Conservation (phyloP, 2,113 vertebrate species). For the Bubo blakistoni region DNA sequence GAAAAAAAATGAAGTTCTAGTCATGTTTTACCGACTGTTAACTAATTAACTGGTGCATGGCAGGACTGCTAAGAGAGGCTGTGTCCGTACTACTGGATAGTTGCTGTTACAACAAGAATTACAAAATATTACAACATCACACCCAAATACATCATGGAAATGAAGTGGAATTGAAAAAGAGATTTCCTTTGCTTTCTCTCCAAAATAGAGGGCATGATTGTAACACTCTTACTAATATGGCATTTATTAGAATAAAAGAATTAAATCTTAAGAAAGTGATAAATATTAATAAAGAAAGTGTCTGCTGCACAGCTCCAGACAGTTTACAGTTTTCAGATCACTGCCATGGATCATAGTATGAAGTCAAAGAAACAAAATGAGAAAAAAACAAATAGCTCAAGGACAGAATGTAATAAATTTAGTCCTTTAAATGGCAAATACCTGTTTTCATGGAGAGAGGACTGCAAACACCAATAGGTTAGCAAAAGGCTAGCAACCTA, state of each 20-base stretch:
- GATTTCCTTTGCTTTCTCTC: neutral
- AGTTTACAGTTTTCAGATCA: neutral
- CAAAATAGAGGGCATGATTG: neutral
- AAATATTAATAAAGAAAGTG: neutral
- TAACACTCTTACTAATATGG: rapidly evolving
- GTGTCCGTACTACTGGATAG: neutral
- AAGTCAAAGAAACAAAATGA: neutral
- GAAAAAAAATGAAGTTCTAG: neutral
- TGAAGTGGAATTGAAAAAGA: neutral
- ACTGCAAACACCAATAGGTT: neutral
- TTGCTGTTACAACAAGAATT: neutral
- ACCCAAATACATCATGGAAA: neutral
- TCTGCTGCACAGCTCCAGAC: neutral
- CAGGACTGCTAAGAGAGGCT: neutral
- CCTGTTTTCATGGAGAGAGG: neutral
- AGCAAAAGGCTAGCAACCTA: neutral
- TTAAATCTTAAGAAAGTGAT: neutral
- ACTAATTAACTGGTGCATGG: neutral
- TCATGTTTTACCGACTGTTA: neutral
- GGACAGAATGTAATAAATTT: neutral
- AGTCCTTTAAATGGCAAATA: neutral
- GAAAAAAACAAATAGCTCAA: neutral
- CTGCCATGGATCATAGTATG: neutral
- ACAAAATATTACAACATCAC: neutral
- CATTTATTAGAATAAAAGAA: neutral